Evolutionary conservation across 2,888 invertebrate species (phyloP).

Genomic region (Spilosoma lubricipeda): DNA sequence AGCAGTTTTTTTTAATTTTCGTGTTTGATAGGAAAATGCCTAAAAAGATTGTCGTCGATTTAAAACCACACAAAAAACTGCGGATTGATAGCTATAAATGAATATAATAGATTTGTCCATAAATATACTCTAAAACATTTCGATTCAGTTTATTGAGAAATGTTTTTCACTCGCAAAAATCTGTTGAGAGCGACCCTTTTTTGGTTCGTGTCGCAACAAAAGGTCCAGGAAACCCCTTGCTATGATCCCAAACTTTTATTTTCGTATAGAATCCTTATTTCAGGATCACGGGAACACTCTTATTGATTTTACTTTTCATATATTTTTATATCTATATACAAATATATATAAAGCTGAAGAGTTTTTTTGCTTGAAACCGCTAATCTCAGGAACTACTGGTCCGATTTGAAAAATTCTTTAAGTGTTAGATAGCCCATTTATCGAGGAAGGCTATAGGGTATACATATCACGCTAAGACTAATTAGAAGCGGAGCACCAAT

Average conservation of each 20-base stretch:
- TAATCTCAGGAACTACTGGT: too few species aligned
- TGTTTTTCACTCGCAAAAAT: conserved; percentile 29
- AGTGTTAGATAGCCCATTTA: too few species aligned
- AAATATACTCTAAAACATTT: not conserved
- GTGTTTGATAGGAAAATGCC: not conserved
- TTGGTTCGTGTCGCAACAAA: conserved; percentile 23
- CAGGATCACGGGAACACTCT: conserved; percentile 6
- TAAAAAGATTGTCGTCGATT: not conserved
- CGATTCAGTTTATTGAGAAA: conserved; percentile 13
- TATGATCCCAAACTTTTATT: conserved; percentile 42
- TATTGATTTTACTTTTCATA: conserved; percentile 13
- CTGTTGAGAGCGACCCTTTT: conserved; percentile 33
- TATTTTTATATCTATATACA: not conserved
- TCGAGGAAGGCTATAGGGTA: too few species aligned
- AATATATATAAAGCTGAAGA: not conserved
- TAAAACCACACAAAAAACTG: not conserved
- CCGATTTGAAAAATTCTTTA: too few species aligned
- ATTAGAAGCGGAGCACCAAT: too few species aligned
- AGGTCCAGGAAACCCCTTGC: conserved; percentile 31
- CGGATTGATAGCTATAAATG: not conserved
- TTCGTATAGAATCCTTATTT: conserved; percentile 30
- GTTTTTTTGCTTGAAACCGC: too few species aligned
- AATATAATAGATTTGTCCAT: not conserved
- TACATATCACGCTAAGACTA: too few species aligned
- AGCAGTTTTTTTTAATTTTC: too few species aligned